Conservation (phyloP, 2,888 invertebrate species). For the Lithophane socia region DNA sequence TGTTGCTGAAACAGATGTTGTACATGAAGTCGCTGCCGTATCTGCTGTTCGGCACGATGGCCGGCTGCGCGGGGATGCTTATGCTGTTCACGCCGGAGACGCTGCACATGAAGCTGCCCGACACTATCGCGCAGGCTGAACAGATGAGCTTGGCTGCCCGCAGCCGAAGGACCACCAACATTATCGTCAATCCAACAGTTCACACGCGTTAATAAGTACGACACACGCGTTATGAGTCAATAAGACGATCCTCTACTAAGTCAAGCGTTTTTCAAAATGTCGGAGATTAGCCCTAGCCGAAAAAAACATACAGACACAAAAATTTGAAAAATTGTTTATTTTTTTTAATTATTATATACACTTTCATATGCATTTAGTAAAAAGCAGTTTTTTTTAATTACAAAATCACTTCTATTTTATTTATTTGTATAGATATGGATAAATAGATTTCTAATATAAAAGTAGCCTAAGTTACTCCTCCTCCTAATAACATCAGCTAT, state of each 20-base stretch:
- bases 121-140: constrained; percentile 58
- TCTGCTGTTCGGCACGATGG: constrained; percentile 51
- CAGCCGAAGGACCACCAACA: constrained; percentile 1
- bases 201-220: neutral
- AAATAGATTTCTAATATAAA: too few relatives aligned
- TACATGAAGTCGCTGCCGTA: constrained; percentile 53
- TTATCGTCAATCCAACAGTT: neutral
- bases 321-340: too few relatives aligned
- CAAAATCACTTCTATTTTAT: too few relatives aligned
- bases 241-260: neutral
- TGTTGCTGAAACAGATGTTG: constrained; percentile 33
- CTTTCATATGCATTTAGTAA: too few relatives aligned
- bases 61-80: constrained; percentile 50
- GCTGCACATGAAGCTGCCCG: constrained; percentile 50
- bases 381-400: too few relatives aligned
- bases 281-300: too few relatives aligned
- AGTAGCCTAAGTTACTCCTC: too few relatives aligned
- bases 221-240: neutral
- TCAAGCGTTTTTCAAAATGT: neutral
- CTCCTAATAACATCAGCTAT: too few relatives aligned
- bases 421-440: too few relatives aligned
- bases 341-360: too few relatives aligned
- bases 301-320: too few relatives aligned
- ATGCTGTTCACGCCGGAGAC: constrained; percentile 64
- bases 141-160: constrained; percentile 33